Base-by-base conservation (phyloP, 2,888 invertebrate species). In the Luperina nickerlii region DNA sequence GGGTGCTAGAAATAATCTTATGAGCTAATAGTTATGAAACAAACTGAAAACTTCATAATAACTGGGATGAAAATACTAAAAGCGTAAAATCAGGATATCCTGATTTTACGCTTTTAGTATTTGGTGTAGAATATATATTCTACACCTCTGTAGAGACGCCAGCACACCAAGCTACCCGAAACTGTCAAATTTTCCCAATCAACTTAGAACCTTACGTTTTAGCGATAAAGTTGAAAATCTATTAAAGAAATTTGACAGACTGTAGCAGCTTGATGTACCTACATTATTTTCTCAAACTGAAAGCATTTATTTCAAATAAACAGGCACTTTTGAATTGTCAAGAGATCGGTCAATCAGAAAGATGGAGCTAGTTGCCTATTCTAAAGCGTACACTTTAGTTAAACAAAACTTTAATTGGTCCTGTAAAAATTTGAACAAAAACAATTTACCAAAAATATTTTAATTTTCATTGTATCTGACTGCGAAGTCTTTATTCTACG, bases 391-490 rank as follows among this genome's bases (percentile, higher is more conserved):
- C 4, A 18, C 20, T 27, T n/a, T 3, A 7, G 13, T 27, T 11
- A 68, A 15, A 48, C 20, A 48, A 48, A 48, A 69, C 18, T 42
- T 45, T n/a, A 48, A 7, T 48, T 48, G 20, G 7, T 20, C 27
- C 7, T 27, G 11, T 4, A 11, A 13, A 20, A 27, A 62, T 8
- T n/a, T n/a, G 1, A 54, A 62, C 18, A 42, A n/a, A 38, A 45
- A 54, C 32, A 54, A 54, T 69, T 60, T 27, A 7, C 42, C 38
- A 73, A 81, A 74, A n/a, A 57, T 42, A 67, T 77, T 86, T 83
- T 74, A 72, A 74, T 72, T 83, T 84, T 66, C 68, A 82, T 75
- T 81, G 76, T 85, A 27, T 69, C 48, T 66, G 87, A 69, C 66
- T 66, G 73, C 60, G 27, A 70, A 63, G 72, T 74, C 67, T 75